Base-by-base conservation (phyloP, 2,888 invertebrate genomes). In the Mythimna vitellina region DNA sequence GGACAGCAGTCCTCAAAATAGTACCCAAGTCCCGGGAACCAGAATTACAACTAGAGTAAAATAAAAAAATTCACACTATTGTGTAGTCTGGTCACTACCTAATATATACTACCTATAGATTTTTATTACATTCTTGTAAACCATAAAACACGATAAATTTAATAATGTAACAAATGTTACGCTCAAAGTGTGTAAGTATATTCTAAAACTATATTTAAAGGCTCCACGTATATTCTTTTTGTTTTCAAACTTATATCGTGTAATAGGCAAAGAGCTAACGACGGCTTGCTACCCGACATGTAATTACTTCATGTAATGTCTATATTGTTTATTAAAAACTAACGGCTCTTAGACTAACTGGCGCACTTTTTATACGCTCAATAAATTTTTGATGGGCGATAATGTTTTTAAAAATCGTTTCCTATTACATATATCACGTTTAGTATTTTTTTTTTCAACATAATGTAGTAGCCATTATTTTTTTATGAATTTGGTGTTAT, bases 261-360 rank as follows among this genome's bases (percentile, higher is more conserved):
- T 76, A 61, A 66, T 60, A 76, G 67, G 68, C 73, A 57, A 56
- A 69, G 70, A 75, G 57, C 58, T 75, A 76, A 68, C 70, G 65
- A 70, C 62, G 70, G 64, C 65, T 56, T 60, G 56, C 76, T 49
- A 79, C 61, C 65, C 58, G 62, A 73, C 78, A 57, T 73, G 76
- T 86, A 86, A 84, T 86, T 86, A 86, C 83, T 76, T 57, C 76
- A 72, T 74, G 80, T 83, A 78, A 86, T 81, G 80, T 86, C 87
- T 85, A 81, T 86, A 86, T 86, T 84, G 86, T 86, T 86, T 86
- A 86, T 84, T 86, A 86, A 78, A 81, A 81, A 80, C 29, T 86
- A 86, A 86, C 85, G 86, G 85, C 57, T 65, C 79, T 78, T 70
- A 0, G 46, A 70, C 76, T 70, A 78, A 82, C 80, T 74, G 66